These are phyloP conservation scores for Bombus sibiricus DNA, from an alignment of 1,140 invertebrate species.

Conservation along the genomic window DNA sequence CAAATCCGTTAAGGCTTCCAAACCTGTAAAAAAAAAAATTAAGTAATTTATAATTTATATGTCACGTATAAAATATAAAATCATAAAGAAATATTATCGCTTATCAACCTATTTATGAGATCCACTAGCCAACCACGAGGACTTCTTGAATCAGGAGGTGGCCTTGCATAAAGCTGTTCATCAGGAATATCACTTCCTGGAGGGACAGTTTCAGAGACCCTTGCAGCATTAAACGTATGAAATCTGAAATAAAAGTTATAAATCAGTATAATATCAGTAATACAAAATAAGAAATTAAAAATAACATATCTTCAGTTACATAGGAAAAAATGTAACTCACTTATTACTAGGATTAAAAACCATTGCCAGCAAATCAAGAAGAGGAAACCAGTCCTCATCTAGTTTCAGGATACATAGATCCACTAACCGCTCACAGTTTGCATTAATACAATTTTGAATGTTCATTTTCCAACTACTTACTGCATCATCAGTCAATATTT, in stretches of 20 bases:
- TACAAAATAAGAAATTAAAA: background rate
- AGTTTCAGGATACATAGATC: constrained; percentile 96
- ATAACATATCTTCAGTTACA: background rate
- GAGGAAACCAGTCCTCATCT: constrained; percentile 95
- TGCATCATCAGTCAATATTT: constrained; percentile 99
- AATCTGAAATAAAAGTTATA: constrained; percentile 87
- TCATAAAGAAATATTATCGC: background rate
- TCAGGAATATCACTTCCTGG: constrained; percentile 85
- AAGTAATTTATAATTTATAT: background rate
- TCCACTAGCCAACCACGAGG: constrained; percentile 97
- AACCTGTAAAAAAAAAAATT: constrained; percentile 85
- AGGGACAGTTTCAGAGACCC: constrained; percentile 91
- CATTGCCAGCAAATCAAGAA: constrained; percentile 96
- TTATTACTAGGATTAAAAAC: constrained; percentile 97
- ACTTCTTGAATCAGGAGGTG: constrained; percentile 89
- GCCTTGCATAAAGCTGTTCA: constrained; percentile 91
- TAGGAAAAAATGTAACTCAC: constrained; percentile 81
- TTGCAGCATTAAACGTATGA: constrained; percentile 94
- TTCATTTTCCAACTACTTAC: constrained; percentile 99
- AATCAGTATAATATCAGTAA: constrained; percentile 7
- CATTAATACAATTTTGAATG: constrained; percentile 97
- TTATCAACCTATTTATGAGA: constrained; percentile 91
- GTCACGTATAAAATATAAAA: background rate
- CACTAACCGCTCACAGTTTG: constrained; percentile 95
- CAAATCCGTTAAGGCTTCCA: constrained; percentile 94